These are phyloP conservation scores for Zaprionus ghesquierei DNA, from an alignment of 1,140 invertebrate genomes.

Conservation along the genomic window DNA sequence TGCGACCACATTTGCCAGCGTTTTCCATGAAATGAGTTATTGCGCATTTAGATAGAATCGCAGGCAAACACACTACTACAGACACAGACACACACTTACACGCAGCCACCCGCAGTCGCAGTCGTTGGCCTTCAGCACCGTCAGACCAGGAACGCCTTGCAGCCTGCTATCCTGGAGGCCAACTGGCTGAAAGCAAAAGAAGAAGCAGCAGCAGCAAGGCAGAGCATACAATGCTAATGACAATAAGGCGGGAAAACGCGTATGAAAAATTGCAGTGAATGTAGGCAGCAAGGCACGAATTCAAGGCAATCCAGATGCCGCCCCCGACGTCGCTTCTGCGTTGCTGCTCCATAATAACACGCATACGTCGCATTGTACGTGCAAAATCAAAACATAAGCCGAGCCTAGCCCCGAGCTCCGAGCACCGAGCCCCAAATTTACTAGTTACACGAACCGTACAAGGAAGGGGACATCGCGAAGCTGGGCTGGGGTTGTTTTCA, in stretches of 20 bases:
- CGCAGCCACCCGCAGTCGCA: slow-evolving; percentile 2
- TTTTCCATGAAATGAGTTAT: slow-evolving; percentile 61
- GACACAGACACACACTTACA: slow-evolving; percentile 10
- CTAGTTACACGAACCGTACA: slow-evolving; percentile 21
- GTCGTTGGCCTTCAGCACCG: slow-evolving; percentile 57
- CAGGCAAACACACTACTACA: slow-evolving; percentile 4
- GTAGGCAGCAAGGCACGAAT: slow-evolving; percentile 1
- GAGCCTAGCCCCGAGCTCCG: not conserved
- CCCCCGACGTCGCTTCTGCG: not conserved
- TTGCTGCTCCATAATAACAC: slow-evolving; percentile 43
- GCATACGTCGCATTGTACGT: slow-evolving; percentile 63
- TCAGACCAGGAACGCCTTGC: slow-evolving; percentile 53
- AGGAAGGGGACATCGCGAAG: not conserved
- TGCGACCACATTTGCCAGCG: slow-evolving; percentile 46
- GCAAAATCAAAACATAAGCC: slow-evolving; percentile 76
- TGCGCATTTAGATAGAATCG: slow-evolving; percentile 57
- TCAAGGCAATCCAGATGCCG: slow-evolving; percentile 19
- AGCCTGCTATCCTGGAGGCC: slow-evolving; percentile 61
- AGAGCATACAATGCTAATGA: slow-evolving; percentile 45
- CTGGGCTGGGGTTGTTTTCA: slow-evolving; percentile 21
- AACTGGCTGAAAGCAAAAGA: slow-evolving; percentile 22
- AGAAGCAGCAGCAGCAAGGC: not conserved
- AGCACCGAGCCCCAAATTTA: slow-evolving; percentile 42
- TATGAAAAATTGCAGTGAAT: slow-evolving; percentile 10
- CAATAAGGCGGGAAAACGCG: slow-evolving; percentile 61